Conservation (phyloP, 2,113 vertebrate species). For the Ailuropoda melanoleuca region DNA sequence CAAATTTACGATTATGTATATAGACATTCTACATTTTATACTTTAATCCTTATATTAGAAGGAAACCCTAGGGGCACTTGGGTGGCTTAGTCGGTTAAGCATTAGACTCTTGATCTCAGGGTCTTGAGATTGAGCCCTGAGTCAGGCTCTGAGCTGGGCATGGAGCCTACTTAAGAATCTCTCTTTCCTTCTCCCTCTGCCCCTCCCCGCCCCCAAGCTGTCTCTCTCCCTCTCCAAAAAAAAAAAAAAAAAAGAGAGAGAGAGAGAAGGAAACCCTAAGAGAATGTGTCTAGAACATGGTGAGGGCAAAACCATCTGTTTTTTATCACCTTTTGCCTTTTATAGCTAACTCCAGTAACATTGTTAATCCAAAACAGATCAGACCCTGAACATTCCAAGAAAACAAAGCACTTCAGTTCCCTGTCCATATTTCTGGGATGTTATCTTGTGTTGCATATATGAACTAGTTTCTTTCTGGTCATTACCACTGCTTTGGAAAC, state of each 20-base stretch:
- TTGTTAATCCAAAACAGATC: conserved; percentile 61
- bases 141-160: neutral
- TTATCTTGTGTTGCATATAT: neutral
- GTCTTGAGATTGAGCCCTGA: neutral
- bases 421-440: neutral
- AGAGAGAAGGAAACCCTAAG: conserved; percentile 8
- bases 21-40: conserved; percentile 21
- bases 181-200: neutral
- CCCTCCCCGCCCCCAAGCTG: neutral
- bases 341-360: conserved; percentile 46
- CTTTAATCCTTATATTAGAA: conserved; percentile 39
- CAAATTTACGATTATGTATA: conserved; percentile 1
- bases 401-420: conserved; percentile 16
- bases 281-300: conserved; percentile 24
- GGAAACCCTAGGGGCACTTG: neutral
- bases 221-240: no score
- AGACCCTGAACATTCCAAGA: neutral
- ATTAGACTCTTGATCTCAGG: neutral
- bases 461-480: neutral
- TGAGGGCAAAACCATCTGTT: conserved; percentile 45
- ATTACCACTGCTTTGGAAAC: neutral
- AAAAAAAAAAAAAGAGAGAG: neutral
- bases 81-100: neutral
- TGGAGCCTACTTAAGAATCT: neutral
- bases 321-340: conserved; percentile 52